These are phyloP conservation scores for Sterrhoptilus dennistouni DNA, from an alignment of 2,113 vertebrate species.

Conservation along the genomic window DNA sequence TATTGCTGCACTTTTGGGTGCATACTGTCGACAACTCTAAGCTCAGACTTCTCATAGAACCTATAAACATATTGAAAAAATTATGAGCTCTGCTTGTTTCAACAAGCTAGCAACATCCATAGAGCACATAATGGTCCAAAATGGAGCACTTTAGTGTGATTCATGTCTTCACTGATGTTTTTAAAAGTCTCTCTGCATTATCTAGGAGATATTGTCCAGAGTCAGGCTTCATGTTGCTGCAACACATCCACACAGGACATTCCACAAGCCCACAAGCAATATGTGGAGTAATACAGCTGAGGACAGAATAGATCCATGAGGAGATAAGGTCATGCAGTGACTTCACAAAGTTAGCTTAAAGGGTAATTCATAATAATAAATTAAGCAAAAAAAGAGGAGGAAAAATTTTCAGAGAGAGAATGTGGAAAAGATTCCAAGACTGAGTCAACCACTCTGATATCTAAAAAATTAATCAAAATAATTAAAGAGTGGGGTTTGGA, in stretches of 20 bases:
- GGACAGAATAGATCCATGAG: not conserved
- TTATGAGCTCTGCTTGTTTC: not conserved
- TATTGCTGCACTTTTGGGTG: not conserved
- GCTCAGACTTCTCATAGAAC: not conserved
- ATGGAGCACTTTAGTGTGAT: not conserved
- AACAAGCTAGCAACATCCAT: not conserved
- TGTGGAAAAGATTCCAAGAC: not conserved
- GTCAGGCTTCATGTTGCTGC: not conserved
- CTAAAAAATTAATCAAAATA: too few relatives aligned
- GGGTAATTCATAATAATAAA: not conserved
- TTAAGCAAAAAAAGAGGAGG: not conserved
- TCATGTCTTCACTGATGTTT: not conserved
- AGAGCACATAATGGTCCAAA: not conserved
- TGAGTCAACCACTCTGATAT: not conserved
- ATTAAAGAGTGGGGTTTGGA: not conserved
- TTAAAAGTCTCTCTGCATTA: not conserved
- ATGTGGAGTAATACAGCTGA: not conserved
- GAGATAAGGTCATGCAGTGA: not conserved
- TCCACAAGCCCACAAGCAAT: not conserved
- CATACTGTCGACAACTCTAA: not conserved
- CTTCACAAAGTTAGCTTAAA: not conserved
- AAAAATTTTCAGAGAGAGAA: not conserved
- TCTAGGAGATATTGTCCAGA: not conserved
- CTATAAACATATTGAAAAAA: not conserved
- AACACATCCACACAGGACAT: not conserved